Evolutionary conservation across 1,140 invertebrate species (phyloP).

Genomic region (Anastrepha obliqua): DNA sequence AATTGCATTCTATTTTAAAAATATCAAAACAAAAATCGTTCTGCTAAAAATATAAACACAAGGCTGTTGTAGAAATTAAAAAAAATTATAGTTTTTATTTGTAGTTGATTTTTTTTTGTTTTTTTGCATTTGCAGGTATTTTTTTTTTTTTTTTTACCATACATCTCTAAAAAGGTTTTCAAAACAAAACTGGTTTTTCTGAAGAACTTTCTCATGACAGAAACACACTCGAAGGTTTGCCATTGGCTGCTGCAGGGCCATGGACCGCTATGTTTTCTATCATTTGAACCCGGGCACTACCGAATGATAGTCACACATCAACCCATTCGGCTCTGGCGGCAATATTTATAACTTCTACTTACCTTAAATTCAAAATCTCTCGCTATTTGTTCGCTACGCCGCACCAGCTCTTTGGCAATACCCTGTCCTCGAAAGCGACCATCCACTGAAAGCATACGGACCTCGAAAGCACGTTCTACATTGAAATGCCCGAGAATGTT

Average conservation of each 20-base stretch:
- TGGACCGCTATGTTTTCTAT: too few relatives aligned
- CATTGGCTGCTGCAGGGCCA: too few relatives aligned
- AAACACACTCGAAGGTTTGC: too few relatives aligned
- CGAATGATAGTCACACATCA: too few relatives aligned
- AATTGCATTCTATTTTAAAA: background rate
- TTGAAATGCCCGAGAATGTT: constrained; percentile 80
- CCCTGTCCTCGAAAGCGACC: constrained; percentile 81
- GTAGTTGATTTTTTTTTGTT: background rate
- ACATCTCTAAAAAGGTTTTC: too few relatives aligned
- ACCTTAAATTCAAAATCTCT: constrained; percentile 82
- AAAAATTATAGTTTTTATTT: background rate
- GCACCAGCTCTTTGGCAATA: constrained; percentile 82
- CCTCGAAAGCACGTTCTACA: constrained; percentile 85
- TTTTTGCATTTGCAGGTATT: background rate
- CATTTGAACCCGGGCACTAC: too few relatives aligned
- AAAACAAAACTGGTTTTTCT: too few relatives aligned
- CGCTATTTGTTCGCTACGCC: constrained; percentile 80
- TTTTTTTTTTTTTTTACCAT: background rate
- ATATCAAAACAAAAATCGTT: background rate
- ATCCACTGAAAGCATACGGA: constrained; percentile 86
- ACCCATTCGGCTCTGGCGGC: too few relatives aligned
- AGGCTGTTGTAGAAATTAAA: too few relatives aligned
- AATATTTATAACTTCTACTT: constrained; percentile 56
- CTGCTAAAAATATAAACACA: too few relatives aligned
- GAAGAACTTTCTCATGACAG: too few relatives aligned